Percentiles rank a stretch among this genome's conserved stretches.
Evolutionary conservation across 2,113 vertebrate species (phyloP).

Genomic region (Trachemys scripta): DNA sequence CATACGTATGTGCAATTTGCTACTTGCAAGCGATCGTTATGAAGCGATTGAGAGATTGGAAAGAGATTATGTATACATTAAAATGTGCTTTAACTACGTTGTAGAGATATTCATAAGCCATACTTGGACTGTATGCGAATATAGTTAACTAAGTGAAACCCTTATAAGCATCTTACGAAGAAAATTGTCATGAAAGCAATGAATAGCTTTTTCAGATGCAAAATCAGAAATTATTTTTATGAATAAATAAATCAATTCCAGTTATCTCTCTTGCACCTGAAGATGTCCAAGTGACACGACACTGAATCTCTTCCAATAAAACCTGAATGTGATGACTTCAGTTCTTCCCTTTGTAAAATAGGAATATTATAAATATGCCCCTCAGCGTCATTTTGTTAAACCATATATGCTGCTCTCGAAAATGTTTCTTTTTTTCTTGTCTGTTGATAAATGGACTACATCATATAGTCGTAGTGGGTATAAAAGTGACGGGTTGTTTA

Average conservation of each 20-base stretch:
- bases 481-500: slow-evolving; percentile 49
- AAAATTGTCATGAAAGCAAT: neutral
- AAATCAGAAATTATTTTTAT: neutral
- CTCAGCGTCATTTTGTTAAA: neutral
- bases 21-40: neutral
- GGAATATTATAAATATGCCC: neutral
- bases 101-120: neutral
- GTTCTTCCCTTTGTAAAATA: neutral
- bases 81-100: neutral
- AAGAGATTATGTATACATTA: neutral
- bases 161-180: neutral
- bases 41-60: neutral
- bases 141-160: neutral
- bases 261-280: neutral
- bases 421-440: neutral
- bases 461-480: slow-evolving; percentile 1
- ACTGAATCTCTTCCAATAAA: neutral
- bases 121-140: neutral
- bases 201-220: neutral
- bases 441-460: neutral
- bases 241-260: neutral
- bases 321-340: neutral
- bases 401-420: neutral
- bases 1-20: rapidly evolving
- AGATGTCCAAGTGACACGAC: neutral